These are phyloP conservation scores for Dasyprocta punctata DNA, from an alignment of 2,113 vertebrate species.

Conservation along the genomic window DNA sequence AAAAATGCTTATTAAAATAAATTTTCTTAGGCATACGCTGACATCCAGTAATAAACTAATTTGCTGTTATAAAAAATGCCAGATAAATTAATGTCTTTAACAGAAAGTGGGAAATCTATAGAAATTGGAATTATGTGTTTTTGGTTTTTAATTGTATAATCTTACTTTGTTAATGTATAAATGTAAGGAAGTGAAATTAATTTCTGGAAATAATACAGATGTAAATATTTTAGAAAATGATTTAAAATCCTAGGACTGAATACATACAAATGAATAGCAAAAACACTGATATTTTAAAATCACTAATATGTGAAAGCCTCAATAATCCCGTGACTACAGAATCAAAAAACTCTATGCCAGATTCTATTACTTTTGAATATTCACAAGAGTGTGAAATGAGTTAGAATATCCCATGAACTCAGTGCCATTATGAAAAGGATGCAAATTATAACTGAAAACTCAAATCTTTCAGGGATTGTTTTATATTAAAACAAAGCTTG, in stretches of 20 bases:
- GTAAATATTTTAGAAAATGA: slow-evolving; percentile 77
- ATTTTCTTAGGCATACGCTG: slow-evolving; percentile 41
- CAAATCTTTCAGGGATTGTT: slow-evolving; percentile 66
- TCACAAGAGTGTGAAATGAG: slow-evolving; percentile 65
- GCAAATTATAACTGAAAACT: slow-evolving; percentile 74
- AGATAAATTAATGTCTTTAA: slow-evolving; percentile 64
- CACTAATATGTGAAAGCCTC: slow-evolving; percentile 61
- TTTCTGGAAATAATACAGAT: slow-evolving; percentile 78
- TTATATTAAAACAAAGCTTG: slow-evolving; percentile 84
- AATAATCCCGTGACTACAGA: slow-evolving; percentile 70
- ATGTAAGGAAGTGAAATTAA: slow-evolving; percentile 60
- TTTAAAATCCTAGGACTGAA: slow-evolving; percentile 74
- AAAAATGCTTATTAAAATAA: slow-evolving; percentile 75
- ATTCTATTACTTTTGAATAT: slow-evolving; percentile 70
- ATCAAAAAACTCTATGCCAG: slow-evolving; percentile 64
- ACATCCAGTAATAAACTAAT: slow-evolving; percentile 54
- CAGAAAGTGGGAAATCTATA: slow-evolving; percentile 71
- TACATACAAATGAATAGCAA: slow-evolving; percentile 78
- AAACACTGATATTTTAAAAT: slow-evolving; percentile 76
- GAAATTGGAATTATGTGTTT: slow-evolving; percentile 54
- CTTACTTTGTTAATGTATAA: slow-evolving; percentile 54
- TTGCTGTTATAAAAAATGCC: slow-evolving; percentile 60
- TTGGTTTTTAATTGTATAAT: slow-evolving; percentile 35
- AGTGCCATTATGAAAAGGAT: slow-evolving; percentile 68
- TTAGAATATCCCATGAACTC: slow-evolving; percentile 67